A percentile compares a stretch with the other conserved stretches of the same genome.
Evolutionary conservation across 2,888 invertebrate genomes (phyloP).

Genomic region (Limulus polyphemus): DNA sequence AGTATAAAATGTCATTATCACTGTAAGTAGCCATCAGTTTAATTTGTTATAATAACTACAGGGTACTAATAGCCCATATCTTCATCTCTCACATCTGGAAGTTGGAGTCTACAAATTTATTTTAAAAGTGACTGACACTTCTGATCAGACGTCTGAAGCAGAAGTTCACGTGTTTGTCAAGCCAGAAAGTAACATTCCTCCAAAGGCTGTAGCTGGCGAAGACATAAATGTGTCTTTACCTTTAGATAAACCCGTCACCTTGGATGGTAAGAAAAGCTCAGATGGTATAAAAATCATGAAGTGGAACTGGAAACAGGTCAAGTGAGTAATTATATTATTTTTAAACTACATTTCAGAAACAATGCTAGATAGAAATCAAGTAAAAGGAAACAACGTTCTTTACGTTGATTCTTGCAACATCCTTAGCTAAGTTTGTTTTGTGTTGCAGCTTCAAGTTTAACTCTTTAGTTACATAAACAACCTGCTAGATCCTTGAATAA

Average conservation of each 20-base stretch:
- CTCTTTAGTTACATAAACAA: no score
- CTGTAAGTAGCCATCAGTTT: no score
- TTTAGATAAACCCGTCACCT: slow-evolving; percentile 53
- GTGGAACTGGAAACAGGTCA: slow-evolving; percentile 71
- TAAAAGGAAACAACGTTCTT: no score
- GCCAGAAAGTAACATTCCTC: slow-evolving; percentile 43
- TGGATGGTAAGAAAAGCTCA: slow-evolving; percentile 60
- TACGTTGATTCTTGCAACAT: no score
- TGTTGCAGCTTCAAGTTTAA: no score
- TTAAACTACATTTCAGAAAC: background rate
- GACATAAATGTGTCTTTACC: slow-evolving; percentile 63
- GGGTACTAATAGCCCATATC: slow-evolving; percentile 75
- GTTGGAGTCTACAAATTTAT: slow-evolving; percentile 90
- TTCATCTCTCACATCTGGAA: slow-evolving; percentile 76
- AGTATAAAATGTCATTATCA: no score
- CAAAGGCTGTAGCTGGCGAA: slow-evolving; percentile 43
- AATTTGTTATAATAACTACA: no score
- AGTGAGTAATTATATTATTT: slow-evolving; percentile 35
- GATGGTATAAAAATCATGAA: slow-evolving; percentile 71
- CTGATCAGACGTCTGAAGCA: slow-evolving; percentile 72
- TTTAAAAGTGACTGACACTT: slow-evolving; percentile 79
- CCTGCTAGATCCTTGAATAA: no score
- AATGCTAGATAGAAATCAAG: no score
- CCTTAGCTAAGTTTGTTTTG: no score
- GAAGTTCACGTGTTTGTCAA: slow-evolving; percentile 88